A percentile compares a stretch with the other conserved stretches of the same genome.
phyloP scores from a whole-genome alignment of 2,797 vertebrate genomes.

The Mus minutoides region DNA sequence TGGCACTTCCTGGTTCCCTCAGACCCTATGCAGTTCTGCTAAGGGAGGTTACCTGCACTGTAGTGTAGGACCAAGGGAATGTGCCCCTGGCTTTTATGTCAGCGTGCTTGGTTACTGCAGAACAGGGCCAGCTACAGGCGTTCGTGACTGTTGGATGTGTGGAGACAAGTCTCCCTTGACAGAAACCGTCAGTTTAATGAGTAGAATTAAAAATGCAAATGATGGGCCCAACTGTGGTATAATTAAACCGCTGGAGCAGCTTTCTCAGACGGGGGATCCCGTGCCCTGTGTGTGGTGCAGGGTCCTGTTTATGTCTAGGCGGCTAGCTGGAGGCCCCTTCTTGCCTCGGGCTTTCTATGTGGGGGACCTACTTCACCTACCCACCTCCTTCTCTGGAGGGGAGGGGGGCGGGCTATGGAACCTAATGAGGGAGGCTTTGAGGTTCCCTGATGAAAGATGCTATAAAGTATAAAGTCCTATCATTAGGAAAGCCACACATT shows the following conservation, averaged over 20 bases:
- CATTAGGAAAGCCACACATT: slow-evolving; percentile 71
- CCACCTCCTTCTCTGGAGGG: slow-evolving; percentile 61
- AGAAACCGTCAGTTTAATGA: slow-evolving; percentile 70
- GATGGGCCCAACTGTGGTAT: slow-evolving; percentile 48
- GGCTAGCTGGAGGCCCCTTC: not conserved
- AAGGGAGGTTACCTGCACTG: not conserved
- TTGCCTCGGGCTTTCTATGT: slow-evolving; percentile 52
- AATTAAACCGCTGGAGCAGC: slow-evolving; percentile 48
- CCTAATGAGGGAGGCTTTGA: slow-evolving; percentile 73
- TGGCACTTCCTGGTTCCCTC: not conserved
- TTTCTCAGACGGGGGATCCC: not conserved
- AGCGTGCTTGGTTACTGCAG: not conserved
- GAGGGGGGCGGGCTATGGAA: not conserved
- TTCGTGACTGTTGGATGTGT: slow-evolving; percentile 47
- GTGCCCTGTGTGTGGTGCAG: not conserved
- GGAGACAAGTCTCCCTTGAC: slow-evolving; percentile 63
- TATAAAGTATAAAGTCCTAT: slow-evolving; percentile 74
- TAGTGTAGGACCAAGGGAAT: not conserved
- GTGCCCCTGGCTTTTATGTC: not conserved
- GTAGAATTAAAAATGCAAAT: slow-evolving; percentile 80
- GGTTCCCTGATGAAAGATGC: slow-evolving; percentile 76
- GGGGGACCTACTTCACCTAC: slow-evolving; percentile 19
- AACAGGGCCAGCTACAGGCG: slow-evolving; percentile 47
- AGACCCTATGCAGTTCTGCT: rapidly evolving
- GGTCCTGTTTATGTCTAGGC: slow-evolving; percentile 64